Evolutionary conservation across 2,113 vertebrate species (phyloP).

Genomic region (Cyprinodon brontotheroides): DNA sequence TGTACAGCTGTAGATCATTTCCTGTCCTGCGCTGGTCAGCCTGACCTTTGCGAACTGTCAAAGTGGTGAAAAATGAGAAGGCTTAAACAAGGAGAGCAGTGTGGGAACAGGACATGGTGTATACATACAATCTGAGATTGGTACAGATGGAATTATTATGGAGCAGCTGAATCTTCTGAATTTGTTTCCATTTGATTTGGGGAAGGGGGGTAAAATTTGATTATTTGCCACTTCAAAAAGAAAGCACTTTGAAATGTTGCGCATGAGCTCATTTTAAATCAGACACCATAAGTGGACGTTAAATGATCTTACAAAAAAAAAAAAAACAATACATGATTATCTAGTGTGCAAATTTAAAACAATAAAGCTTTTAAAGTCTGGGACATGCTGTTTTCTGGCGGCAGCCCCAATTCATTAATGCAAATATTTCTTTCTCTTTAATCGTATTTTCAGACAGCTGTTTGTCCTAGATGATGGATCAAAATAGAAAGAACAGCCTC

Average conservation of each 20-base stretch:
- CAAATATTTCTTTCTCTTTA: slow-evolving; percentile 29
- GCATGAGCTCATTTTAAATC: slow-evolving; percentile 39
- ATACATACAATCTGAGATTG: slow-evolving; percentile 12
- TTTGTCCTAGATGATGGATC: slow-evolving; percentile 19
- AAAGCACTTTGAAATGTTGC: slow-evolving; percentile 30
- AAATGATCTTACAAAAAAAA: slow-evolving; percentile 20
- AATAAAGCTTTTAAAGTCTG: slow-evolving; percentile 30
- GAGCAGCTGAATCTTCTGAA: slow-evolving; percentile 30
- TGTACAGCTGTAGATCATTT: slow-evolving; percentile 49
- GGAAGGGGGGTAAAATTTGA: slow-evolving; percentile 22
- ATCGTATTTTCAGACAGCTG: slow-evolving; percentile 43
- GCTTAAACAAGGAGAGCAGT: slow-evolving; percentile 23
- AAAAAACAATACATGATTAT: slow-evolving; percentile 38
- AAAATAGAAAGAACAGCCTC: slow-evolving; percentile 15
- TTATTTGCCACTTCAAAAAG: slow-evolving; percentile 42
- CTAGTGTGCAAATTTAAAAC: slow-evolving; percentile 32
- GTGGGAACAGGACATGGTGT: slow-evolving; percentile 43
- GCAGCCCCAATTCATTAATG: slow-evolving; percentile 47
- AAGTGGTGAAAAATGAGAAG: slow-evolving; percentile 33
- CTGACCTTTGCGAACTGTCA: slow-evolving; percentile 56
- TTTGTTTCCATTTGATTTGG: slow-evolving; percentile 34
- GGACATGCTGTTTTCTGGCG: slow-evolving; percentile 31
- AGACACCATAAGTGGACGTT: slow-evolving; percentile 41
- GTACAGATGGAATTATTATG: slow-evolving; percentile 30
- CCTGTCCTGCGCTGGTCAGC: slow-evolving; percentile 49